Evolutionary conservation across 2,888 invertebrate species (phyloP).

Genomic region (Gonocerus acuteangulatus): DNA sequence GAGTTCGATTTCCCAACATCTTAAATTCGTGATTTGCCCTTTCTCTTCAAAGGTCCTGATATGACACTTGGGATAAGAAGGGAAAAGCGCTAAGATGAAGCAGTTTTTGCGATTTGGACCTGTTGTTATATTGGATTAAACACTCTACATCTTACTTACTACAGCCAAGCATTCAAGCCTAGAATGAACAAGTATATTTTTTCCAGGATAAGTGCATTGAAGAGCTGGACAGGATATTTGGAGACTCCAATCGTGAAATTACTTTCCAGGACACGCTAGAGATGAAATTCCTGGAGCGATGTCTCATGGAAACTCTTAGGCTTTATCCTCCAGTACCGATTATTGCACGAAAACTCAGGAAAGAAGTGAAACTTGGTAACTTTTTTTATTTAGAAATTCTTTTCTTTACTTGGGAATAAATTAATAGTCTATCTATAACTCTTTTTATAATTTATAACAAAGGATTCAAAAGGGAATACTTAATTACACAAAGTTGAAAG

Average conservation of each 20-base stretch:
- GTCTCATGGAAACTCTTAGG: constrained; percentile 70
- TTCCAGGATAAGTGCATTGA: constrained; percentile 57
- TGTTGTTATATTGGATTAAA: no score
- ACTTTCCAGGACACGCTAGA: constrained; percentile 76
- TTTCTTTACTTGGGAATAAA: constrained; percentile 31
- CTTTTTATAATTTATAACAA: not conserved
- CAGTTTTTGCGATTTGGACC: no score
- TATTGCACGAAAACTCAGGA: constrained; percentile 63
- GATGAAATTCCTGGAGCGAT: constrained; percentile 76
- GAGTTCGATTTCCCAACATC: no score
- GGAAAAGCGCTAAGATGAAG: no score
- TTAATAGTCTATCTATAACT: not conserved
- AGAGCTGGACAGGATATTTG: constrained; percentile 67
- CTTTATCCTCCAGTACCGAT: constrained; percentile 73
- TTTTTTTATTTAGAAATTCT: constrained; percentile 6
- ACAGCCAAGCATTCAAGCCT: no score
- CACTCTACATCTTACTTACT: no score
- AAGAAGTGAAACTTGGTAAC: constrained; percentile 62
- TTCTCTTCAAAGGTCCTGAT: no score
- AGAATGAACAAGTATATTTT: no score
- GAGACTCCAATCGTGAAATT: constrained; percentile 64
- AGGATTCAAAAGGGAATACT: not conserved
- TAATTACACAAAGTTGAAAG: no score
- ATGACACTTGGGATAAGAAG: no score
- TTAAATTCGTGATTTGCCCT: no score